phyloP scores from a whole-genome alignment of 2,888 invertebrate genomes.

The Petrophora chlorosata region DNA sequence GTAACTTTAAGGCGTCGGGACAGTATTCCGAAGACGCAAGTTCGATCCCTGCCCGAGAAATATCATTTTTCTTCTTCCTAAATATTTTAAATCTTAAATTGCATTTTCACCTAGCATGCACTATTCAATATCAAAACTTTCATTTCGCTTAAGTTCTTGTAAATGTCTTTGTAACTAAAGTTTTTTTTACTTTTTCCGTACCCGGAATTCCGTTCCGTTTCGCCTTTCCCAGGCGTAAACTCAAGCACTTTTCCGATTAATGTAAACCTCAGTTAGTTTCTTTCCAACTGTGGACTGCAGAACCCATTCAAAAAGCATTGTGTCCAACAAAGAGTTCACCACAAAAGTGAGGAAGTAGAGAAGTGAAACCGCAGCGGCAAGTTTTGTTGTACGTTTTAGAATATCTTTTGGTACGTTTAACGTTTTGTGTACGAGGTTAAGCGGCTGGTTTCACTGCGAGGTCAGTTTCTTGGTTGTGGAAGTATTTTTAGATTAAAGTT shows the following conservation, averaged over 20 bases:
- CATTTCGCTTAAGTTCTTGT: no score
- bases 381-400: constrained; percentile 36
- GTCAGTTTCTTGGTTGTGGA: constrained; percentile 5
- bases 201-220: no score
- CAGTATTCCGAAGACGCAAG: no score
- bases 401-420: constrained; percentile 34
- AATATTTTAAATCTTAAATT: no score
- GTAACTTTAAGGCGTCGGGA: no score
- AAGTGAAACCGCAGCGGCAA: constrained; percentile 37
- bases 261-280: constrained; percentile 7
- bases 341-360: constrained; percentile 40
- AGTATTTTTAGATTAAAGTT: not conserved
- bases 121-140: no score
- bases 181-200: no score
- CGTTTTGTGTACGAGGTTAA: constrained; percentile 27
- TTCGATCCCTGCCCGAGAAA: no score
- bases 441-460: not conserved
- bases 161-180: no score
- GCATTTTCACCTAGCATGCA: no score
- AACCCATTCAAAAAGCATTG: constrained; percentile 37
- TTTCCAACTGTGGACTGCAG: constrained; percentile 4
- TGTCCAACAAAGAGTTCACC: constrained; percentile 45
- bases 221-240: not conserved
- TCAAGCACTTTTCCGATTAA: constrained; percentile 3
- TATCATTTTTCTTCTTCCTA: no score